These are phyloP conservation scores for Wasmannia auropunctata DNA, from an alignment of 1,140 invertebrate species.

Conservation along the genomic window DNA sequence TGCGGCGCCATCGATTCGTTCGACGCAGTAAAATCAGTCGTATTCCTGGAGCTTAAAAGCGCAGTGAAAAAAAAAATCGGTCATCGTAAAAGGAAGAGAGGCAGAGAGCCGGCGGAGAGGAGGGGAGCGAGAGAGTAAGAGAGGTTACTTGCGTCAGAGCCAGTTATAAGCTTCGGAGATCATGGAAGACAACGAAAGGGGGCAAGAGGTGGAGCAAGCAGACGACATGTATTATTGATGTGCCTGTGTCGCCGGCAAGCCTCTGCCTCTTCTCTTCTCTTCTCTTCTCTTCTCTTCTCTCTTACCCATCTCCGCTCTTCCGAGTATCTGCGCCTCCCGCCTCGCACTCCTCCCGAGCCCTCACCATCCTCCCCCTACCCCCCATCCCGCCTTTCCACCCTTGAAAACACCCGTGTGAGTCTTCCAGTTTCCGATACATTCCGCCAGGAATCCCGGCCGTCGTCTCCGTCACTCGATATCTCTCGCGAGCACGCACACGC, in stretches of 20 bases:
- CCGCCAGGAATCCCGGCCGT: conserved; percentile 67
- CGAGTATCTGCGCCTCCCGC: conserved; percentile 49
- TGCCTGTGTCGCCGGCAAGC: conserved; percentile 70
- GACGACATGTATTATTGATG: conserved; percentile 80
- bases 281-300: conserved; percentile 53
- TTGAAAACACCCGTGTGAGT: conserved; percentile 60
- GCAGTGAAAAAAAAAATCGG: conserved; percentile 27
- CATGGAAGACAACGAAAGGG: conserved; percentile 51
- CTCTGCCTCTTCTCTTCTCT: conserved; percentile 52
- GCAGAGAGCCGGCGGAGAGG: conserved; percentile 35
- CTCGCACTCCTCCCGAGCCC: conserved; percentile 20
- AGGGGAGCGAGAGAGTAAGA: conserved; percentile 63
- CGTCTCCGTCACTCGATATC: conserved; percentile 49
- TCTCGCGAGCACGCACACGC: conserved; percentile 36
- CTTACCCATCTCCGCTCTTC: conserved; percentile 29
- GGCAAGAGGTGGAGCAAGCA: conserved; percentile 46
- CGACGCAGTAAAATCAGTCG: conserved; percentile 23
- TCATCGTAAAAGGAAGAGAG: conserved; percentile 46
- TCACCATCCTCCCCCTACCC: background rate
- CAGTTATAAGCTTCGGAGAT: conserved; percentile 68
- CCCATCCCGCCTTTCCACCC: conserved; percentile 1
- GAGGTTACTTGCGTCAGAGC: conserved; percentile 76
- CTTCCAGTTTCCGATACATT: conserved; percentile 77
- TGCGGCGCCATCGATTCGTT: background rate
- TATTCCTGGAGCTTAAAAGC: background rate